Conservation (phyloP, 2,113 vertebrate species). For the Hippocampus abdominalis region DNA sequence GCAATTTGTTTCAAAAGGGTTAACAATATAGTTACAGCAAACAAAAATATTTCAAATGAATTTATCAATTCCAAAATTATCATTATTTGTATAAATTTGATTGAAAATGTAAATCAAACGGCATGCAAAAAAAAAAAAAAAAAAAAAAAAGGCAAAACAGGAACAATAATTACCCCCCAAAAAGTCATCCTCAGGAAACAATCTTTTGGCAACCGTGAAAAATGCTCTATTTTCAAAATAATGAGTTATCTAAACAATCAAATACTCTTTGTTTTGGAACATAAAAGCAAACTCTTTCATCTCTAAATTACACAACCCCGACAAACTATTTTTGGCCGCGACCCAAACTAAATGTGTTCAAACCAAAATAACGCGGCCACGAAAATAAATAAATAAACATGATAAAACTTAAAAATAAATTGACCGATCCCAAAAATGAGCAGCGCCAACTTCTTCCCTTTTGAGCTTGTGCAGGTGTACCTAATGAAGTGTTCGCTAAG, state of each 20-base stretch:
- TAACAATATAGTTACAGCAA: too few species aligned
- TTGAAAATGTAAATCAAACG: slow-evolving; percentile 8
- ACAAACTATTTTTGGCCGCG: too few species aligned
- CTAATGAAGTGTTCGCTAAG: not conserved
- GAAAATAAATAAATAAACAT: too few species aligned
- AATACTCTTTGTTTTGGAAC: too few species aligned
- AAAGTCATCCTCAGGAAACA: not conserved
- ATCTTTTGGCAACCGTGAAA: not conserved
- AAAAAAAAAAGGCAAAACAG: not conserved
- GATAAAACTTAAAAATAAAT: not conserved
- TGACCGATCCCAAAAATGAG: not conserved
- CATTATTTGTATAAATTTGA: too few species aligned
- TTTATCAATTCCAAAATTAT: too few species aligned
- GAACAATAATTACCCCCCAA: not conserved
- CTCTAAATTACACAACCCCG: not conserved
- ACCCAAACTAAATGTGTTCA: not conserved
- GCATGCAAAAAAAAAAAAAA: not conserved
- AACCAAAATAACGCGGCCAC: too few species aligned
- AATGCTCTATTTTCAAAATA: not conserved
- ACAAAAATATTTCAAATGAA: too few species aligned
- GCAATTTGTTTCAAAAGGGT: too few species aligned
- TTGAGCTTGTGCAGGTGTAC: not conserved
- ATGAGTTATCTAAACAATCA: not conserved
- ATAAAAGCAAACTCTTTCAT: not conserved
- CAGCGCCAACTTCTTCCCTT: not conserved